A percentile compares a stretch with the other conserved stretches of the same genome.
phyloP scores from a whole-genome alignment of 1,140 invertebrate species.

The Neodiprion pinetum region DNA sequence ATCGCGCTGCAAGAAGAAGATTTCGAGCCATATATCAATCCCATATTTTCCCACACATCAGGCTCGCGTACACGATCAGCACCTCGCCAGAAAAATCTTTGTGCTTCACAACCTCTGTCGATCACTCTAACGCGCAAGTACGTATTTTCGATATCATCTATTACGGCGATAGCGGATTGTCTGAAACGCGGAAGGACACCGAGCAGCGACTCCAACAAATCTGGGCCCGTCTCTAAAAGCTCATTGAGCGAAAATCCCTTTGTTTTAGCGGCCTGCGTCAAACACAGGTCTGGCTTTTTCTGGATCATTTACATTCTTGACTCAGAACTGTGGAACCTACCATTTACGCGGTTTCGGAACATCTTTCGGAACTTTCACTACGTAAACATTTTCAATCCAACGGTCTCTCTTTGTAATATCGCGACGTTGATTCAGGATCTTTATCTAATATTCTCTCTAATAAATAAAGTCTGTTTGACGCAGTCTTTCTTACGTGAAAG shows the following conservation, averaged over 20 bases:
- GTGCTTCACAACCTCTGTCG: too few relatives aligned
- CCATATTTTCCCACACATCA: conserved; percentile 30
- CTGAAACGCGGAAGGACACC: conserved; percentile 37
- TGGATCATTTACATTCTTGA: conserved; percentile 28
- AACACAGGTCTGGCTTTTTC: conserved; percentile 37
- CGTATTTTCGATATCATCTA: too few relatives aligned
- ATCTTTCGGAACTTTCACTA: too few relatives aligned
- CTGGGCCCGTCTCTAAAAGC: conserved; percentile 12
- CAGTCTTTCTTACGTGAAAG: too few relatives aligned
- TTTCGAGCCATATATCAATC: conserved; percentile 43
- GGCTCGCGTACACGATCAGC: conserved; percentile 9
- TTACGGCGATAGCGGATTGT: background rate
- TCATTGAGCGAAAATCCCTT: conserved; percentile 33
- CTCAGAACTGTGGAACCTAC: conserved; percentile 40
- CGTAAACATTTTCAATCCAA: too few relatives aligned
- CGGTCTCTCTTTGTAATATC: too few relatives aligned
- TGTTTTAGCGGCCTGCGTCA: conserved; percentile 33
- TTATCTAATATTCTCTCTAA: too few relatives aligned
- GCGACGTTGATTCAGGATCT: too few relatives aligned
- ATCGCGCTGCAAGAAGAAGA: conserved; percentile 40
- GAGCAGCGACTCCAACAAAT: conserved; percentile 30
- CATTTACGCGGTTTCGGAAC: conserved; percentile 9
- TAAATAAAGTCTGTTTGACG: too few relatives aligned
- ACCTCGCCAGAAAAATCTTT: conserved; percentile 15
- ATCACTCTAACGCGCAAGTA: too few relatives aligned